Percentiles rank a stretch among this genome's conserved stretches.
Conservation (phyloP, 2,888 invertebrate genomes). For the Geophilus truncorum region DNA sequence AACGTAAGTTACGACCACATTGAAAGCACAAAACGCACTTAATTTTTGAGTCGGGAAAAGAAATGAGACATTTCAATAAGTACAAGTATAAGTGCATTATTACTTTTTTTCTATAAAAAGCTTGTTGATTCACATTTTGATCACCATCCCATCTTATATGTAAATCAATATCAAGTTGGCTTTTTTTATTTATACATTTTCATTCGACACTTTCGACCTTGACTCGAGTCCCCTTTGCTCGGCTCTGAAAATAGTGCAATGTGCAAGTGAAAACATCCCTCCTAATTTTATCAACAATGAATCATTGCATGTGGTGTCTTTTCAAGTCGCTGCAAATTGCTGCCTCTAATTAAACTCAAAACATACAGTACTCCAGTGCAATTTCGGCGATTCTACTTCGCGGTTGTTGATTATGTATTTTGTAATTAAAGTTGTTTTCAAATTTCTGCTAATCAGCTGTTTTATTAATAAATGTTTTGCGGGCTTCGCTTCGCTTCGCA, state of each 20-base stretch:
- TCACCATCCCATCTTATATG: background rate
- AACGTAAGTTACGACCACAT: slow-evolving; percentile 60
- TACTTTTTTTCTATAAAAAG: background rate
- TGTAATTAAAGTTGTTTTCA: background rate
- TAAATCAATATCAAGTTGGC: background rate
- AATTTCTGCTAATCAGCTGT: background rate
- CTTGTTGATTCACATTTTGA: background rate
- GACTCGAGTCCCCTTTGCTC: background rate
- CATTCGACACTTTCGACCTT: background rate
- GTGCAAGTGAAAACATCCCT: background rate
- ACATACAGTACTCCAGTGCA: background rate
- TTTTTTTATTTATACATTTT: background rate
- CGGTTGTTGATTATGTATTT: too few species aligned
- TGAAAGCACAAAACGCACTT: too few species aligned
- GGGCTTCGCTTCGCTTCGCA: background rate
- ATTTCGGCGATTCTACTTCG: background rate
- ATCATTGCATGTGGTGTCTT: background rate
- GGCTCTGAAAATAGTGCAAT: background rate
- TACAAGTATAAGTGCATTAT: background rate
- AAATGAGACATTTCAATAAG: too few species aligned
- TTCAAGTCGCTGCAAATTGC: background rate
- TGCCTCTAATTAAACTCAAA: background rate
- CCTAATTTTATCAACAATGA: background rate
- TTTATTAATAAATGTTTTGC: background rate
- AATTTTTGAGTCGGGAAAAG: too few species aligned